Conservation (phyloP, 2,113 vertebrate genomes). For the Uropsilus gracilis region DNA sequence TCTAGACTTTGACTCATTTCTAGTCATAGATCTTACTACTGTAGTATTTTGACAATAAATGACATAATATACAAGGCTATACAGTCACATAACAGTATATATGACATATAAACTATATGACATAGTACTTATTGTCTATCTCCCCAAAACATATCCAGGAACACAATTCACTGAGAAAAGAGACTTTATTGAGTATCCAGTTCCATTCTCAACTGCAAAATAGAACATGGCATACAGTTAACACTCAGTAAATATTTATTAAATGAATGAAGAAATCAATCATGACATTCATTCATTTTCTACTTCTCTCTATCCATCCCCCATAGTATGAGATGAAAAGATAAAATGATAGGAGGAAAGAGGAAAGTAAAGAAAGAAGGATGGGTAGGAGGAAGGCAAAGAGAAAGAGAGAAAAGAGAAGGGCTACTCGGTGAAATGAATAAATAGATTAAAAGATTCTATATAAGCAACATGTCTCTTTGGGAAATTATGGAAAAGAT, state of each 20-base stretch:
- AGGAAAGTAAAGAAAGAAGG: neutral
- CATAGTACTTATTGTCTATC: neutral
- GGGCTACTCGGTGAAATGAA: neutral
- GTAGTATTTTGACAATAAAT: too few relatives aligned
- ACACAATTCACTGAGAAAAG: neutral
- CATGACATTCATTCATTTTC: neutral
- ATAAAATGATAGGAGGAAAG: neutral
- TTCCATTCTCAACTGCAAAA: neutral
- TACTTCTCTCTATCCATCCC: neutral
- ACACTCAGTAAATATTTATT: neutral
- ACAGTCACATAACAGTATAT: too few relatives aligned
- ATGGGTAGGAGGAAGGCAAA: neutral
- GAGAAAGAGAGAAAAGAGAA: neutral
- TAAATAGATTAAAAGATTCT: neutral
- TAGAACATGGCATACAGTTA: neutral
- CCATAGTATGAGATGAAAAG: neutral
- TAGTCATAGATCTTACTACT: neutral
- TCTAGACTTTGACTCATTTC: neutral
- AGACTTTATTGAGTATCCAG: neutral
- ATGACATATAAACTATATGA: too few relatives aligned
- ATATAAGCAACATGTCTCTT: neutral
- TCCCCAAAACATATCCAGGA: neutral
- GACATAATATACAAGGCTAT: too few relatives aligned
- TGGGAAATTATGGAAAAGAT: neutral
- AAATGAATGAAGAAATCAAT: neutral